These are phyloP conservation scores for Cenopis cana DNA, from an alignment of 2,888 invertebrate genomes.

Conservation along the genomic window DNA sequence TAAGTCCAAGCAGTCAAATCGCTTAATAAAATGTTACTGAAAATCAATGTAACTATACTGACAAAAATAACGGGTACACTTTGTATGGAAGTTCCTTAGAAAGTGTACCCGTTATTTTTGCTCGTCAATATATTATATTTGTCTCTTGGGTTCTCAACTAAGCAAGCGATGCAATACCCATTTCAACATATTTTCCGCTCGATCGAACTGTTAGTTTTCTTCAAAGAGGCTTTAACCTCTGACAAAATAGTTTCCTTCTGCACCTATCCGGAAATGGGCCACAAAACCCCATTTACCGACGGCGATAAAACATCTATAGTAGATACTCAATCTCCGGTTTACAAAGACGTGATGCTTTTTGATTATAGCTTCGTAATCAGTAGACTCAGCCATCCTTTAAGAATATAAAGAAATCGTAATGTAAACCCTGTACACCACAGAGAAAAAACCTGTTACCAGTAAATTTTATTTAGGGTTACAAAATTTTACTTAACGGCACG, in stretches of 20 bases:
- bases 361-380: not conserved
- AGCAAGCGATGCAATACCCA: not conserved
- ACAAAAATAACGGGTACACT: no score
- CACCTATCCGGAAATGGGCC: conserved; percentile 1
- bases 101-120: no score
- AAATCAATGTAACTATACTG: no score
- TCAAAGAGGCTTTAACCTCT: conserved; percentile 6
- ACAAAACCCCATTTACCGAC: conserved; percentile 25
- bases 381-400: not conserved
- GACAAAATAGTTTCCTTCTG: conserved; percentile 16
- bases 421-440: no score
- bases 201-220: conserved; percentile 1
- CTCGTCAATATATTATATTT: no score
- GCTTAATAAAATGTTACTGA: no score
- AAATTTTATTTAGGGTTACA: no score
- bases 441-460: no score
- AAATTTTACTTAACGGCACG: no score
- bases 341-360: not conserved
- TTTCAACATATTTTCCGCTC: not conserved
- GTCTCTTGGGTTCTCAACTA: not conserved
- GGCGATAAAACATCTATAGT: conserved; percentile 29
- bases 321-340: conserved; percentile 37
- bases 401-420: not conserved
- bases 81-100: no score
- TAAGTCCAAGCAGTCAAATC: no score